phyloP scores from a whole-genome alignment of 2,113 vertebrate genomes.

The Epinephelus cyanopodus region DNA sequence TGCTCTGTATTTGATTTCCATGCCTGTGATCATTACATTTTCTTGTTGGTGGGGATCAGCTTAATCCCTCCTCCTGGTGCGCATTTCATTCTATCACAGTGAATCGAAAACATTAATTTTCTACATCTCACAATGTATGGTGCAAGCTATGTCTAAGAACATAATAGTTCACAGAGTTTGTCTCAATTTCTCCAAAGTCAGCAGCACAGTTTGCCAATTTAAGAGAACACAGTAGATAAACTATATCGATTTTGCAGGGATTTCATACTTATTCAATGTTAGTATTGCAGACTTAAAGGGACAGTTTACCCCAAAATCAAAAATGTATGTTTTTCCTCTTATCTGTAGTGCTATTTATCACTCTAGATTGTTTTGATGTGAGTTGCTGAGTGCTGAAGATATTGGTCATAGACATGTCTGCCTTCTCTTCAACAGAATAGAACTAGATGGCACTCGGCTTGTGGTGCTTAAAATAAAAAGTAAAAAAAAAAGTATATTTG shows the following conservation, averaged over 20 bases:
- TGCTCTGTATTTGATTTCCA: conserved; percentile 59
- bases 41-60: conserved; percentile 60
- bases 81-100: conserved; percentile 56
- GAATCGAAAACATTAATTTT: conserved; percentile 45
- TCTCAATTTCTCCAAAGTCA: background rate
- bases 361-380: too few relatives aligned
- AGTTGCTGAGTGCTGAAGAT: too few relatives aligned
- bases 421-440: too few relatives aligned
- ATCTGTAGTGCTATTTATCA: too few relatives aligned
- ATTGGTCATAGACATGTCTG: too few relatives aligned
- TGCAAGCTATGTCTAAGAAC: conserved; percentile 14
- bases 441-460: too few relatives aligned
- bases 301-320: too few relatives aligned
- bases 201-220: background rate
- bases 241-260: background rate
- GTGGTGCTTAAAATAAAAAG: too few relatives aligned
- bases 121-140: conserved; percentile 34
- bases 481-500: too few relatives aligned
- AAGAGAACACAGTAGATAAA: conserved; percentile 10
- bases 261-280: conserved; percentile 8
- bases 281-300: background rate
- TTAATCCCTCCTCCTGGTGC: conserved; percentile 56
- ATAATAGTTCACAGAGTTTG: background rate
- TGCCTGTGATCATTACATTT: conserved; percentile 68
- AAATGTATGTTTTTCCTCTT: too few relatives aligned